Percentiles rank a stretch among this genome's conserved stretches.
Conservation (phyloP, 1,140 invertebrate species). For the Panagrolaimus sp. region DNA sequence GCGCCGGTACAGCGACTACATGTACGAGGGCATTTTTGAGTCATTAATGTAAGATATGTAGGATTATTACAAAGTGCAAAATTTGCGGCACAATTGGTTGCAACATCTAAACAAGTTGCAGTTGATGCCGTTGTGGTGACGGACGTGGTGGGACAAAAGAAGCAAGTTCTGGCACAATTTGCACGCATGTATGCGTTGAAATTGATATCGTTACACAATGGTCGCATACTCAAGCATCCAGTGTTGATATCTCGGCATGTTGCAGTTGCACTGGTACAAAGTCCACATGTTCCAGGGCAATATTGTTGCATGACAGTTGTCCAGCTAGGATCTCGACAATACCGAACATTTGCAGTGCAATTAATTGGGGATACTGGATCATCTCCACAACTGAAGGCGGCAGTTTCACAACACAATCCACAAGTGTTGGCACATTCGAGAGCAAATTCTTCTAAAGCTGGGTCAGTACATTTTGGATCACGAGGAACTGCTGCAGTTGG, state of each 20-base stretch:
- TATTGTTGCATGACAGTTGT: conserved; percentile 11
- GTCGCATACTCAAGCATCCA: not conserved
- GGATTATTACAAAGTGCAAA: not conserved
- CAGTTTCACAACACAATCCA: not conserved
- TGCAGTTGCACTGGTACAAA: not conserved
- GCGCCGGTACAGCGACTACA: not conserved
- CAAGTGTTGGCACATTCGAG: not conserved
- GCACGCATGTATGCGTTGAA: not conserved
- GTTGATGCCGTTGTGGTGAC: not conserved
- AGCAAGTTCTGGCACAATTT: not conserved
- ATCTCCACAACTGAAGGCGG: not conserved
- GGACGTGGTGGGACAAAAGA: not conserved
- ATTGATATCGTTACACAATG: not conserved
- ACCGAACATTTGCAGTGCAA: not conserved
- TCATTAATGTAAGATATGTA: not conserved
- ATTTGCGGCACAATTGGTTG: conserved; percentile 2
- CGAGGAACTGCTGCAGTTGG: too few species aligned
- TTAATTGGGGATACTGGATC: not conserved
- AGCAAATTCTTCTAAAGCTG: not conserved
- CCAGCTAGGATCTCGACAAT: not conserved
- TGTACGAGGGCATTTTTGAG: not conserved
- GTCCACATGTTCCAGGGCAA: not conserved
- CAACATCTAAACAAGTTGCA: not conserved
- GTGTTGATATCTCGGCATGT: not conserved
- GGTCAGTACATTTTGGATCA: too few species aligned